These are phyloP conservation scores for Diaphora mendica DNA, from an alignment of 2,888 invertebrate genomes.

Conservation along the genomic window DNA sequence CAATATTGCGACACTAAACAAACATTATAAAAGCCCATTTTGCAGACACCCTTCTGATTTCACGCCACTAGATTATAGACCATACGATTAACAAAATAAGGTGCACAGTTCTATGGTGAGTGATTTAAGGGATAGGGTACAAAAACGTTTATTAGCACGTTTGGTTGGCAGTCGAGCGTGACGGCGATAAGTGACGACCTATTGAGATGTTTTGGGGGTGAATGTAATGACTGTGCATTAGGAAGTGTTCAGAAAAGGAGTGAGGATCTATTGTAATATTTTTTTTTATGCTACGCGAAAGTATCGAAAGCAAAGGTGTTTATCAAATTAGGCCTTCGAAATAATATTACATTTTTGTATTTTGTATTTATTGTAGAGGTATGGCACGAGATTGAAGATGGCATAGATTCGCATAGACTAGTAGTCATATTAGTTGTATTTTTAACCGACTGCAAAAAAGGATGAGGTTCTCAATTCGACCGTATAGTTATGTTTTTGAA, in stretches of 20 bases:
- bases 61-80: slow-evolving; percentile 4
- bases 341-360: too few species aligned
- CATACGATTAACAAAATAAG: neutral
- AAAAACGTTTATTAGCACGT: slow-evolving; percentile 82
- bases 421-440: too few species aligned
- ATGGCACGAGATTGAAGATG: too few species aligned
- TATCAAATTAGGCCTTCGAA: too few species aligned
- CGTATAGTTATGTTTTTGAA: too few species aligned
- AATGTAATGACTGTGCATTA: slow-evolving; percentile 42
- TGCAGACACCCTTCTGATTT: slow-evolving; percentile 48
- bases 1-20: slow-evolving; percentile 59
- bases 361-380: too few species aligned
- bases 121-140: slow-evolving; percentile 58
- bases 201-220: slow-evolving; percentile 67
- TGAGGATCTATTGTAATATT: slow-evolving; percentile 11
- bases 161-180: slow-evolving; percentile 75
- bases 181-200: slow-evolving; percentile 77
- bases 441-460: too few species aligned
- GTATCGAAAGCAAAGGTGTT: neutral
- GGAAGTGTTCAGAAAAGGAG: slow-evolving; percentile 32
- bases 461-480: too few species aligned
- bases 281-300: neutral
- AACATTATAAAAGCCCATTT: slow-evolving; percentile 60
- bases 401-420: too few species aligned
- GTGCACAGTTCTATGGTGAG: slow-evolving; percentile 31